Evolutionary conservation across 2,797 vertebrate species (phyloP), one percentile per base, ranked within the genome.

Genomic region (Melanotaenia parkinsoni): DNA sequence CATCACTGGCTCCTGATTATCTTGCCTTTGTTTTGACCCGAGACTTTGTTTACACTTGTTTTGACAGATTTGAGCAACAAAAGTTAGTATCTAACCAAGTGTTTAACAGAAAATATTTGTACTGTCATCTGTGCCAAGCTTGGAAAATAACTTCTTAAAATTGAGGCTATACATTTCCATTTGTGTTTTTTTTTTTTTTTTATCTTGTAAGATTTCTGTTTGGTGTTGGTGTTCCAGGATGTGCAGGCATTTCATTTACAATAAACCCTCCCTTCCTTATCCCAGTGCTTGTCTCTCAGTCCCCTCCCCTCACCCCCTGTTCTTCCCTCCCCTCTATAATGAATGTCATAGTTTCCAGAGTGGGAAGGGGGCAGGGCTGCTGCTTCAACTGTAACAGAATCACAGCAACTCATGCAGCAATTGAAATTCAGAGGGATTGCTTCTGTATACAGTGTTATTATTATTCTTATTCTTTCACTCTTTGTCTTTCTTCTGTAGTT

Each of bases 291-390:
- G 28, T 85, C 81, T 84, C 35, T 37, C 63, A 76, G 75, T 81
- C 72, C 85, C 86, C 82, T 83, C 81, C 80, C 84, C 77, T 76
- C 53, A 67, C 77, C 79, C 77, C 86, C 74, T 76, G 59, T 61
- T 81, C 76, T 79, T 75, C 62, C 75, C 81, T 74, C 77, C 80
- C 82, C 86, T 83, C 62, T 78, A 78, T 89, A 88, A 82, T 87
- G 91, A 89, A 89, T 93, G 93, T 94, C 92, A 94, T 91, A 94
- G 94, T 94, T 94, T 95, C 92, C 93, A 94, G 81, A 87, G 87
- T 89, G 83, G 91, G 90, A 84, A 83, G 40, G 77, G 86, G 74
- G 81, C 64, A 79, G 91, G 91, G 90, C 84, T 65, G 53, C 80
- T 30, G 30, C 28, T 80, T 40, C 1, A 78, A 90, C 89, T 92